Evolutionary conservation across 2,113 vertebrate genomes (phyloP).

Genomic region (Passer domesticus): DNA sequence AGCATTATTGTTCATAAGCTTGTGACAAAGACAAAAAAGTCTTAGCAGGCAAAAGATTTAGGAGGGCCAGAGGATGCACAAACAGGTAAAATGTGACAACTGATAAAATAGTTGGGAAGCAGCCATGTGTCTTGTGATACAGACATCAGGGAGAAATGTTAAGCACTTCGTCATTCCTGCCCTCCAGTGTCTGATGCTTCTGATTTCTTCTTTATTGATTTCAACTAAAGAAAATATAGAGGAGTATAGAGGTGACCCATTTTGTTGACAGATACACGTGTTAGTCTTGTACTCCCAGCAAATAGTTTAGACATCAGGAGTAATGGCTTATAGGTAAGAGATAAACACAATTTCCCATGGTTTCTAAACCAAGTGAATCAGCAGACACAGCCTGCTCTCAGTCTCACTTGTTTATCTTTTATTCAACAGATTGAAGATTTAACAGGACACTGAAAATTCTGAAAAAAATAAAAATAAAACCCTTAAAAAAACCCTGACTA

Average conservation of each 20-base stretch:
- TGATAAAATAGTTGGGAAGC: conserved; percentile 14
- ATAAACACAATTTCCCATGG: neutral
- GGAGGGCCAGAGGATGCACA: neutral
- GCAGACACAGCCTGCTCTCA: neutral
- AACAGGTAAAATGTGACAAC: neutral
- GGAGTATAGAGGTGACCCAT: conserved; percentile 44
- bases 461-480: neutral
- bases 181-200: conserved; percentile 33
- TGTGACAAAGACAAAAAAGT: neutral
- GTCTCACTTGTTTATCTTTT: neutral
- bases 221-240: conserved; percentile 44
- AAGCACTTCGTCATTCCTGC: conserved; percentile 40
- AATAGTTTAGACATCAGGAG: conserved; percentile 22
- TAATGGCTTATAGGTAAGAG: neutral
- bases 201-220: conserved; percentile 67
- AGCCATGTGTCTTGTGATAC: neutral
- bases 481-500: accelerated
- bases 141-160: conserved; percentile 20
- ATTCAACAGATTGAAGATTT: neutral
- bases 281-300: conserved; percentile 31
- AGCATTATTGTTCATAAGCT: neutral
- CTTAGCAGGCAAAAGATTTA: neutral
- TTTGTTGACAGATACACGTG: conserved; percentile 34
- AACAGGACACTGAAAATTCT: neutral
- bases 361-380: conserved; percentile 1